Evolutionary conservation across 2,888 invertebrate species (phyloP).

Genomic region (Cheilosia vernalis): DNA sequence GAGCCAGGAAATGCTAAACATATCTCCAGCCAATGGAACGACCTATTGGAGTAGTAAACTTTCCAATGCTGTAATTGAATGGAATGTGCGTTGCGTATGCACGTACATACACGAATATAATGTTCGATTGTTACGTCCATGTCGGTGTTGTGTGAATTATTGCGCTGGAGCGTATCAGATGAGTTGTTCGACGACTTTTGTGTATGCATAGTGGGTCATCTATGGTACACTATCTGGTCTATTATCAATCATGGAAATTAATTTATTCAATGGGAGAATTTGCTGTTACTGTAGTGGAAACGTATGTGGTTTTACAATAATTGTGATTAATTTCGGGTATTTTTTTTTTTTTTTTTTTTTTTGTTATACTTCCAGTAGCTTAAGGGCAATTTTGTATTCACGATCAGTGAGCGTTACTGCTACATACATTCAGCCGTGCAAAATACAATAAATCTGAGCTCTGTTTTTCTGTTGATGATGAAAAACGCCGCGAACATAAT

Average conservation of each 20-base stretch:
- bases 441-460: no score
- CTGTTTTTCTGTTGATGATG: no score
- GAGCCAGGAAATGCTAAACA: conserved; percentile 67
- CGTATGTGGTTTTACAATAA: not conserved
- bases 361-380: not conserved
- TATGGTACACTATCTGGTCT: conserved; percentile 30
- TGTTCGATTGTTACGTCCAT: conserved; percentile 32
- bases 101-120: not conserved
- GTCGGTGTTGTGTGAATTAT: conserved; percentile 29
- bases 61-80: conserved; percentile 57
- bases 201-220: conserved; percentile 38
- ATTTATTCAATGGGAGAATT: conserved; percentile 30
- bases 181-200: conserved; percentile 24
- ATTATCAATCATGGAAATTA: conserved; percentile 50
- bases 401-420: no score
- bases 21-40: conserved; percentile 54
- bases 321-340: not conserved
- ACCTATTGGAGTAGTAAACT: conserved; percentile 54
- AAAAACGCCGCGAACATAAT: no score
- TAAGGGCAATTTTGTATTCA: no score
- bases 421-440: no score
- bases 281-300: not conserved
- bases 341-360: not conserved
- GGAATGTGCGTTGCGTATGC: conserved; percentile 51
- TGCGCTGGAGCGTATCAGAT: conserved; percentile 53